Evolutionary conservation across 2,888 invertebrate genomes (phyloP), one percentile per base, ranked within the genome.

Genomic region (Auanema sp.): DNA sequence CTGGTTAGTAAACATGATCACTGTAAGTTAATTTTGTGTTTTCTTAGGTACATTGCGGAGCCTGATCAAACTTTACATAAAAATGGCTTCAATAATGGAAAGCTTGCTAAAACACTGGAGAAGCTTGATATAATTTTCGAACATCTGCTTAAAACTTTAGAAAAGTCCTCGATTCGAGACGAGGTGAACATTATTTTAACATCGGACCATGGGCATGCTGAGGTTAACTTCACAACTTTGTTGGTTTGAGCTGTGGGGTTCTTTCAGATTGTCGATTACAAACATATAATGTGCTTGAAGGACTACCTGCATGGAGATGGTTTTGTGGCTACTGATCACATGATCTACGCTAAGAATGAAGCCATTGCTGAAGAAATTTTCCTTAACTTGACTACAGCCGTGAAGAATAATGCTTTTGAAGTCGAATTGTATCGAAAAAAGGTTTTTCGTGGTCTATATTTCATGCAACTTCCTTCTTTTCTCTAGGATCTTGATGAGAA

Each of bases 401-500:
- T 72, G 14, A 58, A 68, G 51, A 61, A 50, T 18, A 49, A 73
- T 18, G 50, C 52, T 3, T 68, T 63, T 50, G 66, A 69, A 1
- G 69, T 76, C 25, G 67, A 73, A 25, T 58, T 77, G 25, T 68
- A 70, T 58, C 63, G 65, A 58, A 75, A 71, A 50, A 54, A 69
- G 53, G 68, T 63, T 2, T 24, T 23, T 16, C 8, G 16, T 4
- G 6, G n/a, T n/a, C n/a, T n/a, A 10, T 16, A 51, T 52, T 12
- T 5, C 18, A 41, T 40, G 10, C 24, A 4, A 18, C 2, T n/a
- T 6, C 14, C 4, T 33, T 40, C 8, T 55, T 16, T n/a, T 2
- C n/a, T 59, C 8, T 21, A 87, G n/a, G 87, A 90, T 14, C 85
- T 89, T 57, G 88, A 88, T 0, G 84, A 86, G 4, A 72, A 77